Conservation (phyloP, 2,113 vertebrate genomes). For the Menidia beryllina region DNA sequence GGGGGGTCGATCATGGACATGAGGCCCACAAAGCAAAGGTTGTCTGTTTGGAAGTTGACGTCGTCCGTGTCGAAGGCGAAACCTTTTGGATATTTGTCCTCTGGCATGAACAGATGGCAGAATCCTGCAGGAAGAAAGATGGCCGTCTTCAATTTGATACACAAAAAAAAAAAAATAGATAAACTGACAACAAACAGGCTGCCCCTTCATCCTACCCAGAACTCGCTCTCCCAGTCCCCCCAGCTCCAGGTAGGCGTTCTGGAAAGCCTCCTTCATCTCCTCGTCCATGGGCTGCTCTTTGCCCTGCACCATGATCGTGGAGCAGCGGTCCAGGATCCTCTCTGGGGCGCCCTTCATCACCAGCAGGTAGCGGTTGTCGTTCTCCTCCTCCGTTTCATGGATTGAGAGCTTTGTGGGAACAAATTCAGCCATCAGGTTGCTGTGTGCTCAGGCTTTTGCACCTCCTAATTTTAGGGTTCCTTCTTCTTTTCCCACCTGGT, state of each 20-base stretch:
- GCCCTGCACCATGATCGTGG: conserved; percentile 90
- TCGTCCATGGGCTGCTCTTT: conserved; percentile 91
- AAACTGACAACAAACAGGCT: too few relatives aligned
- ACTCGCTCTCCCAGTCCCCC: conserved; percentile 84
- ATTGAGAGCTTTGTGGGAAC: conserved; percentile 51
- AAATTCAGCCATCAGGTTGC: neutral
- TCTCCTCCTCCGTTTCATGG: conserved; percentile 84
- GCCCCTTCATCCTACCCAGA: conserved; percentile 48
- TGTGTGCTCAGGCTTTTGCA: too few relatives aligned
- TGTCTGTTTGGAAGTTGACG: conserved; percentile 90
- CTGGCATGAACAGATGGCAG: conserved; percentile 87
- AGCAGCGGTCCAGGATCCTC: conserved; percentile 90
- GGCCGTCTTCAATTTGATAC: neutral
- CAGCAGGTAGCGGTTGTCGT: conserved; percentile 87
- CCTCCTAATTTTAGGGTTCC: neutral
- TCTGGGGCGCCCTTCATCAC: conserved; percentile 95
- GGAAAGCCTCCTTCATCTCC: conserved; percentile 92
- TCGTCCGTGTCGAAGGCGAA: conserved; percentile 93
- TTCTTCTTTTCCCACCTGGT: conserved; percentile 77
- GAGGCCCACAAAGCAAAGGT: conserved; percentile 92
- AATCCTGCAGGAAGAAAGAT: conserved; percentile 81
- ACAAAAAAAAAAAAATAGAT: too few relatives aligned
- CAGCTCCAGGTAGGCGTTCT: conserved; percentile 91
- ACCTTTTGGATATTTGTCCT: conserved; percentile 91
- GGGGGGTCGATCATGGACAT: conserved; percentile 96